These are phyloP conservation scores for Pilophorus perplexus DNA, from an alignment of 2,888 invertebrate species.

Conservation along the genomic window DNA sequence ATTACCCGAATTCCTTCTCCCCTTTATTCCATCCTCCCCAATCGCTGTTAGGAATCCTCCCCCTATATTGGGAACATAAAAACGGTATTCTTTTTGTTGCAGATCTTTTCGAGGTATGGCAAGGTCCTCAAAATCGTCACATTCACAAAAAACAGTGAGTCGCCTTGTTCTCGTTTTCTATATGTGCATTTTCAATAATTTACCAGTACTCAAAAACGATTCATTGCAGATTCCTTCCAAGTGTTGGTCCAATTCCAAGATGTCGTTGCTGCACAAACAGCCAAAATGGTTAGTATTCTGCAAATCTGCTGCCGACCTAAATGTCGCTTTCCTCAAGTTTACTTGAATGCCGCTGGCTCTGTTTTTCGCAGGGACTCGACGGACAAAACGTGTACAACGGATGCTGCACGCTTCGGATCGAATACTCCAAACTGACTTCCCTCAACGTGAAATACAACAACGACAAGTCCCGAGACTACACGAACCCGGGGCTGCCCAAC, in stretches of 20 bases:
- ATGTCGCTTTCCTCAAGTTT: neutral
- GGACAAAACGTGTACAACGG: conserved; percentile 99
- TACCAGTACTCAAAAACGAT: neutral
- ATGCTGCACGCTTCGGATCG: conserved; percentile 97
- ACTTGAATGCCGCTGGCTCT: neutral
- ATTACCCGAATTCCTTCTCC: too few species aligned
- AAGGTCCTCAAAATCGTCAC: conserved; percentile 99
- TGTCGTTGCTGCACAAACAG: conserved; percentile 93
- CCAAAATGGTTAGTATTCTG: conserved; percentile 76
- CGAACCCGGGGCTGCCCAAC: conserved; percentile 94
- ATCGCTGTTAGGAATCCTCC: too few species aligned
- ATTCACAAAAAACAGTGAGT: conserved; percentile 99
- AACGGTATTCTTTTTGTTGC: conserved; percentile 56
- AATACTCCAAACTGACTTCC: conserved; percentile 97
- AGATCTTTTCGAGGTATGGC: conserved; percentile 98
- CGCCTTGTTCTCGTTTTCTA: neutral
- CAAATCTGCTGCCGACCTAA: neutral
- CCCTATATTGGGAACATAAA: too few species aligned
- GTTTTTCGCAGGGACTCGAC: conserved; percentile 72
- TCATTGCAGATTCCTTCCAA: conserved; percentile 84
- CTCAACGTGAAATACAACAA: conserved; percentile 99
- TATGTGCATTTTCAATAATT: neutral
- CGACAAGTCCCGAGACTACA: conserved; percentile 99
- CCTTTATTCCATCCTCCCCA: too few species aligned
- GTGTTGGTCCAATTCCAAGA: conserved; percentile 98